Base-by-base conservation (phyloP, 2,113 vertebrate genomes). In the Podarcis cretensis region DNA sequence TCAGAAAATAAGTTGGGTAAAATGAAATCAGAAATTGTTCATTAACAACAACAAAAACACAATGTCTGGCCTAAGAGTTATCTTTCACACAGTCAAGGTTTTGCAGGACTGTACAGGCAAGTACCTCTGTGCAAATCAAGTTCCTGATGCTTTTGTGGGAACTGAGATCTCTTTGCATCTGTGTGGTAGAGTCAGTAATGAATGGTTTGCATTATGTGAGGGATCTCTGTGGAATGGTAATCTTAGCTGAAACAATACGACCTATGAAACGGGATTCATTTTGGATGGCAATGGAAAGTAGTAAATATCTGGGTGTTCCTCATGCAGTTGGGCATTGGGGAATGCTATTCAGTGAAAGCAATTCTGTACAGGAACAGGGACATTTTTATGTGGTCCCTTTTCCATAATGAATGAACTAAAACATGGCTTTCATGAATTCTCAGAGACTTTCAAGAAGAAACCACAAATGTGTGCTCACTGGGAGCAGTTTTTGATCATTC, bases 241-340 rank as follows among this genome's bases (percentile, higher is more conserved):
- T 16, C 79, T 7, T 63, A 81, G 18, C 54, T 4, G 30, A 81
- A 63, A 18, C 4, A 14, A 63, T 81, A 21, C 54, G 35, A 35
- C 10, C 8, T 27, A 59, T 59, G 83, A 93, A 93, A 86, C n/a
- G 87, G 73, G 87, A 84, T 86, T 25, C 75, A 87, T 89, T 90
- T 66, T 66, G 43, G 88, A 48, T 86, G 37, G 77, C 40, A 65
- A 81, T 80, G 82, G 71, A 90, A 10, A 27, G 54, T 77, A 82
- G 57, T 77, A 90, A 76, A 84, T 79, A 54, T 21, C 57, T 40
- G 35, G 14, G 48, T 2, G 57, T 14, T 37, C 35, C 35, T 35
- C 27, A 18, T 68, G 13, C 25, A 68, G 73, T 21, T 85, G 57
- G 54, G 2, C 27, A 37, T 68, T 54, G 32, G 32, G 59, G 8